Evolutionary conservation across 2,113 vertebrate species (phyloP), one percentile per base, ranked within the genome.

Genomic region (Rhinopomastus cyanomelas): DNA sequence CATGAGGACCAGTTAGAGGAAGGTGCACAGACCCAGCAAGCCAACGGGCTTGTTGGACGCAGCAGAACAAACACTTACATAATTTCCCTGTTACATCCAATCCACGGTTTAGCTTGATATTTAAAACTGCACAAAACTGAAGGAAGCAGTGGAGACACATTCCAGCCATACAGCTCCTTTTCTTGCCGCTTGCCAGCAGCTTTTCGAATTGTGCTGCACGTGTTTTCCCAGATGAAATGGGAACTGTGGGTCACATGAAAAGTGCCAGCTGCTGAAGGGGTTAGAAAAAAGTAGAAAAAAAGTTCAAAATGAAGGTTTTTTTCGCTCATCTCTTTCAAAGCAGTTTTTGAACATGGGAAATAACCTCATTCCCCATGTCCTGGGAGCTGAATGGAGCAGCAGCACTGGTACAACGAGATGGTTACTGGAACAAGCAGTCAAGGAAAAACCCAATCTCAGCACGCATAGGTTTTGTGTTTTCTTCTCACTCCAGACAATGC

Each of bases 171-270:
- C 68, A 59, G 49, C 26, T 37, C 44, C 26, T 13, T 19, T 12
- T 76, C 71, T 62, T 67, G 42, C 32, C n/a, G 61, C 64, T 77
- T 15, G 36, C 42, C 78, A 66, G 82, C 22, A 55, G 57, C 61
- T 91, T 78, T 65, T 78, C 57, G 74, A 56, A 61, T 66, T 36
- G 76, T 8, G 13, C 42, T 59, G 78, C 78, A 92, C 21, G 10
- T 79, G 57, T 94, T 92, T 93, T 94, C 85, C 85, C 82, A 79
- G 57, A 65, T 30, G 75, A 81, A 91, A 75, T 85, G 16, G 64
- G 82, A 80, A 37, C 79, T 29, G 74, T 36, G 64, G 44, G 29
- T 55, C 53, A 77, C 67, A 48, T 6, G 56, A 89, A 59, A 39
- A 66, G 53, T 59, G 65, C 81, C 87, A 93, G 87, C 93, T 95